Base-by-base conservation (phyloP, 2,113 vertebrate genomes). In the Cervus canadensis region DNA sequence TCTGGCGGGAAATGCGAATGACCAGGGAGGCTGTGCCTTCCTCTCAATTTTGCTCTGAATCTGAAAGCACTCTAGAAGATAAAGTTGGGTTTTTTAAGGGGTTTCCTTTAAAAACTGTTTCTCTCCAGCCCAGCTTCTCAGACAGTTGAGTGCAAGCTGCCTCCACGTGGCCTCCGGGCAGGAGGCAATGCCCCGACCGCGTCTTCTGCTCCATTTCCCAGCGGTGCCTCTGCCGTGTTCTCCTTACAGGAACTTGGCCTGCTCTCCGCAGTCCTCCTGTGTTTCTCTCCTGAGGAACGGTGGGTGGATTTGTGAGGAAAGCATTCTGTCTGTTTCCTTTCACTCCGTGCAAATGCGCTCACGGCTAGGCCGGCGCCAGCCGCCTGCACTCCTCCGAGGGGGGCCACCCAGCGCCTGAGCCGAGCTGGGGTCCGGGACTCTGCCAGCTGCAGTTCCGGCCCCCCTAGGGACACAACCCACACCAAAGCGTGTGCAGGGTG, bases 151-250 rank as follows among this genome's bases (percentile, higher is more conserved):
- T 0, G 17, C 16, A 23, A 6, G 11, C 56, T 48, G 67, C 11
- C 67, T 71, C 9, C 64, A 11, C 0, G n/a, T 36, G 67, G 67
- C 67, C n/a, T 71, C 67, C 11, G n/a, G 54, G 57, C 88, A 30
- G 25, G 48, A 95, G 92, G 97, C 59, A 23, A 23, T 16, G 25
- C 23, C 11, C 97, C 91, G 89, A 76, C 89, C 36, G 16, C 56
- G 30, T 36, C 96, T 86, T 92, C 94, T n/a, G 76, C 91, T 91
- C 92, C 92, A 91, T 64, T 97, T 94, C 87, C 84, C 13, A 16
- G 54, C 15, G 7, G 45, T 67, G 40, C 87, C n/a, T 86, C 67
- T 14, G 11, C n/a, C 13, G 78, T 74, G 64, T 36, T 82, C 96
- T 52, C n/a, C 54, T 81, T 62, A 71, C 1, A 50, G 94, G 48